Base-by-base conservation (phyloP, 2,888 invertebrate species). In the Ceraclea dissimilis region DNA sequence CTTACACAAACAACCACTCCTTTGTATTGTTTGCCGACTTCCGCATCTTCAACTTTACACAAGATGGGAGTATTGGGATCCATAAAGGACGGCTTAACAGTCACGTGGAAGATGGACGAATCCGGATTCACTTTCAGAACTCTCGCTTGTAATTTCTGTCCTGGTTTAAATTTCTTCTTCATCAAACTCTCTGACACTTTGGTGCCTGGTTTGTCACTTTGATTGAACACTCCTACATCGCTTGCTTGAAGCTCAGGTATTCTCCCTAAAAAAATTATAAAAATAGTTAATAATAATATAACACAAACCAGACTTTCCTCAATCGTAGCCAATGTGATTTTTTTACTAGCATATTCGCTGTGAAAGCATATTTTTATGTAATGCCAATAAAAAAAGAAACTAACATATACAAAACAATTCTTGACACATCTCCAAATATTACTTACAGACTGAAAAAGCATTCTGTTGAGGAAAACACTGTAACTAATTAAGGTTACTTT, bases 81-180 rank as follows among this genome's bases (percentile, higher is more conserved):
- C 58, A 90, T 68, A 10, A 89, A 76, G 2, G 83, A 80, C 2
- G 78, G 78, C 64, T 87, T 87, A 64, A 86, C 70, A 0, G 88
- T 88, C 18, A 89, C 73, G 51, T 80, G 68, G 1, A 84, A 69
- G 2, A 73, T 71, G 20, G 74, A 74, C 17, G 70, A 74, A 1
- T 67, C 71, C 0, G 65, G 57, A 61, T 79, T 78, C 2, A 80
- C 66, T 0, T 69, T 68, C 31, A 86, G 68, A 2, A 89, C 83
- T 2, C 83, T 79, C 0, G 81, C 84, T n/a, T 71, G 75, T 11
- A 85, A 66, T 26, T 70, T 69, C 50, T 81, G 76, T 0, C 82
- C 83, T 0, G 75, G 71, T 65, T 76, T 78, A 60, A 76, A 80
- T 62, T 80, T 81, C 59, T 76, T 79, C 52, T 78, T 78, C 1